Evolutionary conservation across 2,797 vertebrate species (phyloP).

Genomic region (Poeciliopsis presidionis): DNA sequence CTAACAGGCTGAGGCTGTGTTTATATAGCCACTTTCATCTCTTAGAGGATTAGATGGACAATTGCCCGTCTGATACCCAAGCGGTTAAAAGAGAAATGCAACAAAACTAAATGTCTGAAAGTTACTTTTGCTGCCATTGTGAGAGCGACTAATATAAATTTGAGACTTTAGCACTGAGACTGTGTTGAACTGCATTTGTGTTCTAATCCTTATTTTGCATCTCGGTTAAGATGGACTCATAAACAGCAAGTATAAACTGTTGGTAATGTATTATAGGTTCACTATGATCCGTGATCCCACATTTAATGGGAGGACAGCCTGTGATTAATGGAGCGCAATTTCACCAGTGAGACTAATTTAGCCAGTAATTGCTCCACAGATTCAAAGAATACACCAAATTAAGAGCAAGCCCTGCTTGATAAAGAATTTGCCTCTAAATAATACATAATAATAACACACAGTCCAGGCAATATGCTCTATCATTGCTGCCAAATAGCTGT

Average conservation of each 20-base stretch:
- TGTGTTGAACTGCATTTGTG: slow-evolving; percentile 21
- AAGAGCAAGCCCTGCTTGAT: slow-evolving; percentile 38
- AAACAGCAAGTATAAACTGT: slow-evolving; percentile 34
- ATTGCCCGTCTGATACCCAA: slow-evolving; percentile 47
- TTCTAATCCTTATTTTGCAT: slow-evolving; percentile 35
- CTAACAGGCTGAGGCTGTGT: slow-evolving; percentile 62
- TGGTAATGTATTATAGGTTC: slow-evolving; percentile 40
- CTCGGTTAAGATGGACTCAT: slow-evolving; percentile 38
- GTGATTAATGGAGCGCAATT: slow-evolving; percentile 61
- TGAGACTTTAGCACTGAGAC: not conserved
- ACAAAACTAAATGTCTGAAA: slow-evolving; percentile 47
- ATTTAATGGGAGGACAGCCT: slow-evolving; percentile 45
- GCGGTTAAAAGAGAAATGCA: slow-evolving; percentile 46
- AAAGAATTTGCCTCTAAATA: slow-evolving; percentile 38
- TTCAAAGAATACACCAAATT: slow-evolving; percentile 35
- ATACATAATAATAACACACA: slow-evolving; percentile 46
- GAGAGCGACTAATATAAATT: not conserved
- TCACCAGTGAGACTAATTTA: slow-evolving; percentile 53
- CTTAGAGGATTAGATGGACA: slow-evolving; percentile 61
- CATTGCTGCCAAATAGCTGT: slow-evolving; percentile 18
- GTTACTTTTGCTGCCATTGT: not conserved
- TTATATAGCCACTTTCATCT: slow-evolving; percentile 63
- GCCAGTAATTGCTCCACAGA: slow-evolving; percentile 36
- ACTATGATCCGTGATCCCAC: slow-evolving; percentile 46
- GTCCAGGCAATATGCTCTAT: slow-evolving; percentile 30